These are phyloP conservation scores for Alsophila aescularia DNA, from an alignment of 2,888 invertebrate genomes.

Conservation along the genomic window DNA sequence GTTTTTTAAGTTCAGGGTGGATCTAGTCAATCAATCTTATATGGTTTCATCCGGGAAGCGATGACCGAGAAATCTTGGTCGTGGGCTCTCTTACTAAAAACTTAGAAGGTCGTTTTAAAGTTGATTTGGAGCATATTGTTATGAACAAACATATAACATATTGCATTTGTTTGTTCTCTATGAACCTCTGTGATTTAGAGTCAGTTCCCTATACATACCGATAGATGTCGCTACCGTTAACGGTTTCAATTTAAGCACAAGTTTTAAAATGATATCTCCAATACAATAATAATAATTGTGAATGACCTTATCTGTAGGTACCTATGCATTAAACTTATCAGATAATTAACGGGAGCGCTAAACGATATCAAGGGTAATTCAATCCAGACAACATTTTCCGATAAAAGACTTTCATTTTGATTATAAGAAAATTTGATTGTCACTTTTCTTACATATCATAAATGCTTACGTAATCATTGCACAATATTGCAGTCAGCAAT, in stretches of 20 bases:
- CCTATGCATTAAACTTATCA: slow-evolving; percentile 2
- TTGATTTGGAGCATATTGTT: too few species aligned
- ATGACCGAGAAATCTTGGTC: too few species aligned
- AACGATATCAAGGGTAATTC: neutral
- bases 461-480: neutral
- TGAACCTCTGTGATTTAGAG: neutral
- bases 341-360: neutral
- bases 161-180: too few species aligned
- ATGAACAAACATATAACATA: too few species aligned
- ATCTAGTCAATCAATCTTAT: too few species aligned
- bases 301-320: slow-evolving; percentile 1
- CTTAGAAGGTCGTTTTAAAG: too few species aligned
- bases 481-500: too few species aligned
- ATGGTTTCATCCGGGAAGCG: too few species aligned
- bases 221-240: slow-evolving; percentile 46
- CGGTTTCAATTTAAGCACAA: neutral
- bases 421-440: neutral
- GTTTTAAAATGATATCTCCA: neutral
- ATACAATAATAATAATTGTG: slow-evolving; percentile 7
- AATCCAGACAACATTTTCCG: neutral
- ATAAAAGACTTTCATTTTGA: neutral
- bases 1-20: too few species aligned
- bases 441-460: neutral
- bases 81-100: too few species aligned
- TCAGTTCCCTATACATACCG: neutral